Evolutionary conservation across 2,797 vertebrate species (phyloP), one percentile per base, ranked within the genome.

Genomic region (Neosilurus mollespiculum): DNA sequence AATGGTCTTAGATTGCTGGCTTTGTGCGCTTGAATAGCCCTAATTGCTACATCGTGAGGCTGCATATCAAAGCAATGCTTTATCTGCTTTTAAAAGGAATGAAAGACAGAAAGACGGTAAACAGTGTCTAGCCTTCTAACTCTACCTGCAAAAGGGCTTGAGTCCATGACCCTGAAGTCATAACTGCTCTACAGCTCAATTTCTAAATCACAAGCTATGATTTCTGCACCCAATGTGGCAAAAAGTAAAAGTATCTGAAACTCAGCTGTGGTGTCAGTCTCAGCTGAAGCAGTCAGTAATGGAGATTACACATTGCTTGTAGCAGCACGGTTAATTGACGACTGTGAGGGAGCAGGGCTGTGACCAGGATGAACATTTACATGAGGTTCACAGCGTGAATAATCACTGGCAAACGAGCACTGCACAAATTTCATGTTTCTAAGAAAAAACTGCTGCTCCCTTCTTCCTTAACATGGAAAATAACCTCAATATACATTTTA

Each of bases 1-100:
- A 91, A 93, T 92, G 69, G 69, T 80, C 72, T 83, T 73, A 80
- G 84, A 89, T 88, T 88, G 88, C 83, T 84, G 82, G 85, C 87
- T 84, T 89, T 89, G 88, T 87, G 81, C 56, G 10, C 86, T 62
- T 89, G 84, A 87, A 88, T 83, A 79, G 85, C 83, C 86, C 80
- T 88, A 85, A 88, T 88, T 88, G 84, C 84, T 84, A 81, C 87
- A 80, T 83, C 84, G 83, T 85, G 87, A 88, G 73, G 86, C 69
- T 9, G 69, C 51, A 73, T 86, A 88, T 87, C 84, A 89, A 89
- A 88, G 84, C 83, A 89, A 80, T 10, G 81, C 76, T 81, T 89
- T 70, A 87, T 89, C 79, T 85, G 83, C 82, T 85, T 78, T 88
- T 82, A 81, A 87, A 85, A 77, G 53, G 34, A 87, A 84, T 80